These are phyloP conservation scores for Drosophila kambysellisi DNA, from an alignment of 2,888 invertebrate species.

Conservation along the genomic window DNA sequence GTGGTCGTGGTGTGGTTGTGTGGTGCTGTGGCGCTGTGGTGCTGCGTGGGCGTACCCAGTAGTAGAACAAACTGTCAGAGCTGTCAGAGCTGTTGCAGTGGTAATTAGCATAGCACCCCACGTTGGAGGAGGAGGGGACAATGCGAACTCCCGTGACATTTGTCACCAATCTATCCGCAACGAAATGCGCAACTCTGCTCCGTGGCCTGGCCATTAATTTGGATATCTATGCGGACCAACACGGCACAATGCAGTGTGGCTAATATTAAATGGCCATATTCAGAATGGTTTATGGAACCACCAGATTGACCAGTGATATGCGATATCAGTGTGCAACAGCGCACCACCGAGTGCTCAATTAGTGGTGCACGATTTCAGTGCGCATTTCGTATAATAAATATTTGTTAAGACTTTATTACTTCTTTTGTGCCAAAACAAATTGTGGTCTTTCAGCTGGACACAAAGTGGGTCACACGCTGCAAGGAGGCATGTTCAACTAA, in stretches of 20 bases:
- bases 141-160: constrained; percentile 63
- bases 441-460: constrained; percentile 33
- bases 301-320: constrained; percentile 37
- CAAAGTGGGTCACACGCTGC: constrained; percentile 55
- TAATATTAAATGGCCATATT: constrained; percentile 45
- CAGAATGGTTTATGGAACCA: constrained; percentile 21
- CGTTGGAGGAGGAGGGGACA: constrained; percentile 26
- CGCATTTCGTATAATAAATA: constrained; percentile 19
- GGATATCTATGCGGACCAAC: constrained; percentile 34
- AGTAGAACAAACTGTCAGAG: constrained; percentile 60
- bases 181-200: constrained; percentile 39
- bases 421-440: constrained; percentile 50
- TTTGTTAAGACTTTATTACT: constrained; percentile 45
- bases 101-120: constrained; percentile 72
- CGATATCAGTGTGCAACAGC: constrained; percentile 39
- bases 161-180: constrained; percentile 71
- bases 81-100: constrained; percentile 65
- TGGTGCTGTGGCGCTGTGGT: neutral
- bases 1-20: constrained; percentile 15
- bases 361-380: constrained; percentile 51
- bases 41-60: constrained; percentile 50
- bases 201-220: constrained; percentile 61
- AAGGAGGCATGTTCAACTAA: constrained; percentile 24
- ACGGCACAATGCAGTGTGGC: constrained; percentile 48
- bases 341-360: constrained; percentile 41